Base-by-base conservation (phyloP, 1,140 invertebrate species). In the Papilio helenus region DNA sequence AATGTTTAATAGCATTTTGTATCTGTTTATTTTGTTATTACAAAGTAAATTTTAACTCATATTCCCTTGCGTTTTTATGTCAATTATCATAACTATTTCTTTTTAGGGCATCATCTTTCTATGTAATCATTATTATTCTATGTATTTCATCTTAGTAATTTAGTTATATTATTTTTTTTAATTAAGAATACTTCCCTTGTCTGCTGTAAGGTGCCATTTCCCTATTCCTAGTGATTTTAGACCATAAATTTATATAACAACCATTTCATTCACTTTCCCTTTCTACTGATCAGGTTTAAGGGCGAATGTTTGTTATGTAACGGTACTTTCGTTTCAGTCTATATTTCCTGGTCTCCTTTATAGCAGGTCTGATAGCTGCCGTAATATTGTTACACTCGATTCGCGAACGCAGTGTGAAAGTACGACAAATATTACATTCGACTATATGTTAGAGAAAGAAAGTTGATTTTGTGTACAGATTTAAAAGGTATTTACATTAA, bases 341-440 rank as follows among this genome's bases (percentile, higher is more conserved):
- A 68, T 68, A 68, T 68, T 68, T 68, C 61, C 61, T 68, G 61
- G 61, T 68, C 29, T 68, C 23, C 34, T 14, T 68, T 18, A 68
- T n/a, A 8, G 20, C 23, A 29, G 26, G 10, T 68, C 26, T 18
- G 61, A 68, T 68, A 16, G 61, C 10, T 20, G 58, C 29, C 23
- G 23, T 29, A 68, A 29, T 61, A 20, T 68, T 68, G 61, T 34
- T 68, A 34, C 61, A 68, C 34, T 68, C 23, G 23, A 61, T 23
- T 34, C 61, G 61, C 26, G 61, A 29, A 68, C 26, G 61, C 61
- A 68, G 26, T 29, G 61, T 68, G 61, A 68, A 68, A 68, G 61
- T 68, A 16, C 23, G 10, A 29, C 9, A 34, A 9, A 61, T 61
- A 58, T 58, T 58, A 34, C 58, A 14, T 14, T 34, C 26, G 34